Base-by-base conservation (phyloP, 2,113 vertebrate genomes). In the Lophochroa leadbeateri region DNA sequence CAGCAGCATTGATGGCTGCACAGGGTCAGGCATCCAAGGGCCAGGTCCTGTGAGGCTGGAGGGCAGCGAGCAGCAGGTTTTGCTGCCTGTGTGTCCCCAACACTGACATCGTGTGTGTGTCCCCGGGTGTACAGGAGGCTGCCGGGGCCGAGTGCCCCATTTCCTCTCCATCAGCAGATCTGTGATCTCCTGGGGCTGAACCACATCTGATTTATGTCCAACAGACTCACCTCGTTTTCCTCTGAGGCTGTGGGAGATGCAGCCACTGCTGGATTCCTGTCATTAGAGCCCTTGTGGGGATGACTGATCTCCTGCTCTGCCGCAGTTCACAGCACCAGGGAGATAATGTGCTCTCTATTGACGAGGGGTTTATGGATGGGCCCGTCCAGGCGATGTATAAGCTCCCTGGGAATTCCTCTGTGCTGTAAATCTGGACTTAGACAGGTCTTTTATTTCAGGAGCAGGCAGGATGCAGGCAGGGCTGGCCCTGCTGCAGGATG, bases 271-370 rank as follows among this genome's bases (percentile, higher is more conserved):
- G 93, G 44, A 60, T 93, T 92, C 33, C 80, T 82, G 91, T 90
- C 93, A 90, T 2, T 13, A 65, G 31, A 12, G 46, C 80, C 82
- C 79, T 82, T 17, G 53, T 37, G 82, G 88, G 92, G 86, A 94
- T 93, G 95, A 97, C 20, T 49, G 89, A 95, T 90, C 35, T 83
- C 46, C 88, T 0, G 46, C 90, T 31, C 49, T 43, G 88, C 84
- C 1, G 20, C 65, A 57, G 89, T 61, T 91, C 93, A 83, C 1
- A 2, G 86, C 87, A 79, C 14, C 17, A 7, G 31, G 76, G 58
- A 88, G 85, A 79, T 95, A 95, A 96, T 37, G 79, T 9, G 81
- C 82, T 95, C 85, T 86, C 74, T 80, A 5, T 46, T 96, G 97
- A 92, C 0, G 6, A 91, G 69, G 76, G 86, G 19, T 31, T 96